Percentiles rank a stretch among this genome's conserved stretches.
Evolutionary conservation across 2,888 invertebrate species (phyloP).

Genomic region (Luperina testacea): DNA sequence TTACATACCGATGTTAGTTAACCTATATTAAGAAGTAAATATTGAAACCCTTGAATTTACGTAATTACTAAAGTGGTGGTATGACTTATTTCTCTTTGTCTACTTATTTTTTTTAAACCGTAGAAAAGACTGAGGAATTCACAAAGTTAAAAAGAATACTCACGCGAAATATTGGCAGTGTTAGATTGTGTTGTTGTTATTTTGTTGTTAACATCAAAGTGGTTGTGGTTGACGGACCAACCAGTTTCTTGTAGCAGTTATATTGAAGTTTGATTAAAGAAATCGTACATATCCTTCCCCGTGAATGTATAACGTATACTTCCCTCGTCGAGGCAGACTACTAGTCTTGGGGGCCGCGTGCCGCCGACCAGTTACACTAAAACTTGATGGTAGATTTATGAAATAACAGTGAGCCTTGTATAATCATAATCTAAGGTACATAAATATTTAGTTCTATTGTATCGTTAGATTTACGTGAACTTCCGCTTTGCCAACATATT

Average conservation of each 20-base stretch:
- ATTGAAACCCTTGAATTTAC: conserved; percentile 84
- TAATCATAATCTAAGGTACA: conserved; percentile 90
- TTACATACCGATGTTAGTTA: conserved; percentile 89
- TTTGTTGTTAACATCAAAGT: conserved; percentile 77
- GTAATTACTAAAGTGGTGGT: conserved; percentile 77
- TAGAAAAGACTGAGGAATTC: conserved; percentile 89
- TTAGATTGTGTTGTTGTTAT: conserved; percentile 79
- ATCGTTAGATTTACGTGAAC: conserved; percentile 89
- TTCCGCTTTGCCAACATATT: conserved; percentile 90
- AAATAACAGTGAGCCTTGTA: conserved; percentile 87
- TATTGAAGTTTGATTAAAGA: conserved; percentile 79
- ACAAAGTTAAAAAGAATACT: conserved; percentile 86
- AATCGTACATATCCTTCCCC: conserved; percentile 89
- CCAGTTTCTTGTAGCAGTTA: conserved; percentile 77
- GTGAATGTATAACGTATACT: conserved; percentile 82
- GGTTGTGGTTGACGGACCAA: conserved; percentile 86
- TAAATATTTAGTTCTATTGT: conserved; percentile 89
- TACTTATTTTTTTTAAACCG: conserved; percentile 81
- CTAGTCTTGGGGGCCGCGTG: conserved; percentile 76
- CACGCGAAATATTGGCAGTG: conserved; percentile 82
- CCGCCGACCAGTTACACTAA: conserved; percentile 73
- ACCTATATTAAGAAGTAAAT: conserved; percentile 80
- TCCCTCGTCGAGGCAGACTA: conserved; percentile 76
- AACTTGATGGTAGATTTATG: conserved; percentile 79
- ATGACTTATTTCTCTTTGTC: conserved; percentile 78